Evolutionary conservation across 2,797 vertebrate genomes (phyloP), one percentile per base, ranked within the genome.

Genomic region (Coregonus suidteri): DNA sequence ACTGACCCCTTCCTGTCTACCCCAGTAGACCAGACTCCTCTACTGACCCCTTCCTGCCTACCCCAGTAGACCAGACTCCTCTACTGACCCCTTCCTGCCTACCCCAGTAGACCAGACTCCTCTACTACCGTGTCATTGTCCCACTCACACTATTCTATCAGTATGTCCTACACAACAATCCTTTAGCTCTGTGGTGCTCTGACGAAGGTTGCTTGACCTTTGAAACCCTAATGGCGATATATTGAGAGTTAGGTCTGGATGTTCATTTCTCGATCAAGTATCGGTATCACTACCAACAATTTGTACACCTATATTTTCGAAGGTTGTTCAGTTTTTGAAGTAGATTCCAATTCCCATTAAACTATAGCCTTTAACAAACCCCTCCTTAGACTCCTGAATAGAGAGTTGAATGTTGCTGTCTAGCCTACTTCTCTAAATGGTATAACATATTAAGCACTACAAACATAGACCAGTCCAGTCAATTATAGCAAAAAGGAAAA

Each of bases 1-100:
- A 41, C 41, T 41, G 41, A 41, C 0, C 37, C 1, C 6, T 41
- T 41, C 41, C 41, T 41, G 41, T 41, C 6, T 9, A 9, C 7
- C 41, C 41, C 41, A 41, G 7, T 41, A 41, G 41, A 41, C 7
- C 41, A 41, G 41, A 41, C 41, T 41, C 41, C 41, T 41, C 7
- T 41, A 41, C 41, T 41, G 7, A 41, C 1, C 7, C 7, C 1
- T 41, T 41, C 7, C 41, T 41, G 41, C 2, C 6, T 9, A 9
- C 7, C 41, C 41, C 41, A 41, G 89, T 73, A 6, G 79, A 91
- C 81, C 79, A 25, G 80, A 91, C 82, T 79, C 85, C 85, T 89
- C 82, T 84, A 84, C 84, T 90, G 90, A 93, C 88, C 90, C 1
- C 92, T 92, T 90, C 86, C 81, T 20, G 75, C 82, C 74, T 4